Percentiles rank a stretch among this genome's conserved stretches.
phyloP scores from a whole-genome alignment of 1,140 invertebrate genomes.

The Sweltsa coloradensis region DNA sequence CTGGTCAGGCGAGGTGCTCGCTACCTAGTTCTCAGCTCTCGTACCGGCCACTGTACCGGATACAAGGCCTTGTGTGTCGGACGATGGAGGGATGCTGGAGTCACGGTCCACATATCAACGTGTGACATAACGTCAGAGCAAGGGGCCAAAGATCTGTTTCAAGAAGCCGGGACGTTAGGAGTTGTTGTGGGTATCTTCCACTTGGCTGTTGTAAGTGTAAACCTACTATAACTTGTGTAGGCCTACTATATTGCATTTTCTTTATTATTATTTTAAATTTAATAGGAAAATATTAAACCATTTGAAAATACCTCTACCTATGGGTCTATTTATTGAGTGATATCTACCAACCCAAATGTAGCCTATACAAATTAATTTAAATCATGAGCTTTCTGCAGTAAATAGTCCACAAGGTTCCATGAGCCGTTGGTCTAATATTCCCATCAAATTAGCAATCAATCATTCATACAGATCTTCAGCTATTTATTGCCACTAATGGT shows the following conservation, averaged over 20 bases:
- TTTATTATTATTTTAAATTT: neutral
- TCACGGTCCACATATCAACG: slow-evolving; percentile 33
- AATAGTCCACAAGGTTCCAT: neutral
- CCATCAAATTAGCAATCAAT: neutral
- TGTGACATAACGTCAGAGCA: slow-evolving; percentile 28
- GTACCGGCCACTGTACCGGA: slow-evolving; percentile 37
- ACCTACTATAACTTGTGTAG: neutral
- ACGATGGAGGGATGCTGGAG: slow-evolving; percentile 29
- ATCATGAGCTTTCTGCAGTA: neutral
- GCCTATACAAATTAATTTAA: neutral
- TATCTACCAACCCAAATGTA: neutral
- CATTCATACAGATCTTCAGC: neutral
- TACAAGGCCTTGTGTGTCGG: slow-evolving; percentile 36
- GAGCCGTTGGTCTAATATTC: neutral
- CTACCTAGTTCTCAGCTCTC: slow-evolving; percentile 39
- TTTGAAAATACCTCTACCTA: neutral
- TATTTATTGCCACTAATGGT: slow-evolving; percentile 14
- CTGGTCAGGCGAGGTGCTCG: slow-evolving; percentile 39
- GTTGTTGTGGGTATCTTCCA: slow-evolving; percentile 47
- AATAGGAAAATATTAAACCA: neutral
- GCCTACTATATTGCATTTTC: neutral
- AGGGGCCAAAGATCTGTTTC: too few relatives aligned
- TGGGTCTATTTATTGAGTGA: neutral
- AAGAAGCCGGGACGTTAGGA: slow-evolving; percentile 29
- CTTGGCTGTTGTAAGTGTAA: slow-evolving; percentile 35